Evolutionary conservation across 1,140 invertebrate genomes (phyloP).

Genomic region (Grapholita molesta): DNA sequence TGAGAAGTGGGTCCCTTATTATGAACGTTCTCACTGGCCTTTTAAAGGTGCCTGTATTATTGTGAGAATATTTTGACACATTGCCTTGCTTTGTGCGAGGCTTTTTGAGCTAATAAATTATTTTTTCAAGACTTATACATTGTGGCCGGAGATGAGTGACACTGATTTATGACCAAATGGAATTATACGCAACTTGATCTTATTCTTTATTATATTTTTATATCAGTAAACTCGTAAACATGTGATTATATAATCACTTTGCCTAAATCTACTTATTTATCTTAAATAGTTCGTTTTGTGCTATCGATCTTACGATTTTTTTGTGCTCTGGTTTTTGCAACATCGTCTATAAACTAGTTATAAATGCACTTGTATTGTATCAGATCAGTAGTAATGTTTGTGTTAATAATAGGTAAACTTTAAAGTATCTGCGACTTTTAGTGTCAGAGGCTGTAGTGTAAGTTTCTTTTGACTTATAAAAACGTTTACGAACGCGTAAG

Average conservation of each 20-base stretch:
- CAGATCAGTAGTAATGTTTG: no score
- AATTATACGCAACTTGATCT: constrained; percentile 46
- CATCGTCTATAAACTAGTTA: no score
- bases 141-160: constrained; percentile 40
- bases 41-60: constrained; percentile 55
- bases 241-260: not conserved
- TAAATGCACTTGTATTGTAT: no score
- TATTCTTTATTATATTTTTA: constrained; percentile 55
- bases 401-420: no score
- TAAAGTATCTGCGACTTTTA: no score
- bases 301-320: no score
- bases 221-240: not conserved
- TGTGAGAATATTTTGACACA: constrained; percentile 69
- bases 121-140: constrained; percentile 37
- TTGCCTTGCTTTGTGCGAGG: constrained; percentile 59
- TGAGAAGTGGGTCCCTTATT: constrained; percentile 43
- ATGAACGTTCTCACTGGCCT: constrained; percentile 40
- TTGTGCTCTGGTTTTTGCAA: no score
- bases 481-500: no score
- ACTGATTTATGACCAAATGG: constrained; percentile 50
- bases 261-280: no score
- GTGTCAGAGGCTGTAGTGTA: no score
- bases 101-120: constrained; percentile 63
- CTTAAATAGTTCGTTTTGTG: no score
- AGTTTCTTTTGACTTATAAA: no score